Base-by-base conservation (phyloP, 2,888 invertebrate species). In the Hydroisotoma schaefferi region DNA sequence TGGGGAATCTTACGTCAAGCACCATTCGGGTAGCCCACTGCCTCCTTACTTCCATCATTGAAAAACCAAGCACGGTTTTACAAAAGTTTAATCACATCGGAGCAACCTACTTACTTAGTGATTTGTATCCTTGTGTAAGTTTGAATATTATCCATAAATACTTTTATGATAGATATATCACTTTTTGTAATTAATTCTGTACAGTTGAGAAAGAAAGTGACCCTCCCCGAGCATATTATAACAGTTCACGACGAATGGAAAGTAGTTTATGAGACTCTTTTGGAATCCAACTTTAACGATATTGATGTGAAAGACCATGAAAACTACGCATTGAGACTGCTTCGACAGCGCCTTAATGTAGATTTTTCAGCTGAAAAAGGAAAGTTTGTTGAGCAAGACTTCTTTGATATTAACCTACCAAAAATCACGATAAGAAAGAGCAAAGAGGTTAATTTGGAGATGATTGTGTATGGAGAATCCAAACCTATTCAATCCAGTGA, bases 321-420 rank as follows among this genome's bases (percentile, higher is more conserved):
- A 29, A 37, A 51, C 8, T 53, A 37, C 26, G 59, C 63, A 1
- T 38, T 63, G 12, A n/a, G 63, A 22, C 57, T 63, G 0, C 47
- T 63, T 18, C 23, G 63, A 18, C 33, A 53, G 26, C 38, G 56
- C 6, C 25, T 63, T 12, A 63, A 63, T 27, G 48, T 52, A 18
- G 63, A 52, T 20, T n/a, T n/a, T n/a, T n/a, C n/a, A n/a, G 56
- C 47, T 5, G 18, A 33, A 8, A 46, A 49, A 33, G 22, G 27
- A 1, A 46, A 55, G 10, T 55, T 51, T 25, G 63, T 63, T 15
- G 63, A 63, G 47, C 55, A 55, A 48, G 63, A 63, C 27, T 63
- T 63, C 28, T 63, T 63, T 38, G 49, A 56, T 15, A 53, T 63
- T 1, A 63, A 63, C 37, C 18, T 62, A 25, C 62, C 62, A 10